Evolutionary conservation across 2,888 invertebrate genomes (phyloP).

Genomic region (Rhagium mordax): DNA sequence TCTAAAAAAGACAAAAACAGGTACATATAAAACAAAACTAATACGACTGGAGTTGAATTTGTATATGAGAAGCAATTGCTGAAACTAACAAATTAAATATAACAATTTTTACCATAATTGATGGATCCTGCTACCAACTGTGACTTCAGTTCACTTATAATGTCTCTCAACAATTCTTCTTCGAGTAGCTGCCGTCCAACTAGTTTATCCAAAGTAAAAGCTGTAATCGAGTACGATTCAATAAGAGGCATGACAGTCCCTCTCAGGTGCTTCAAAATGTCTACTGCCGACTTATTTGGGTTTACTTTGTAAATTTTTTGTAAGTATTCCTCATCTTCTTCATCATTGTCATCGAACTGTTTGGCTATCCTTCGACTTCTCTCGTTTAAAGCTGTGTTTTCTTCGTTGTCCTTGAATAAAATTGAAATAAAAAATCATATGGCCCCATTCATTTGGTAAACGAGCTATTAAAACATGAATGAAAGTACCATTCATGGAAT

Average conservation of each 20-base stretch:
- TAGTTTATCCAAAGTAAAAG: constrained; percentile 73
- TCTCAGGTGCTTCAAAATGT: constrained; percentile 67
- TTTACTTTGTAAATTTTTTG: constrained; percentile 60
- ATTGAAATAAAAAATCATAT: background rate
- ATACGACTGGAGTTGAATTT: too few species aligned
- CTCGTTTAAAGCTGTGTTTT: constrained; percentile 71
- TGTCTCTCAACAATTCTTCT: constrained; percentile 77
- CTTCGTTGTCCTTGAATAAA: constrained; percentile 51
- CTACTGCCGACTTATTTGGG: constrained; percentile 54
- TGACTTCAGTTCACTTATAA: constrained; percentile 78
- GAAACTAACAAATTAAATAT: background rate
- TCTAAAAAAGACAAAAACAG: constrained; percentile 74
- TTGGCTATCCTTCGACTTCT: constrained; percentile 74
- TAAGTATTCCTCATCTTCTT: constrained; percentile 61
- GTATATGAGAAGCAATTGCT: too few species aligned
- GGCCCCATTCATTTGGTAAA: too few species aligned
- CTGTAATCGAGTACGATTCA: constrained; percentile 82
- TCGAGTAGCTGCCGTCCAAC: constrained; percentile 76
- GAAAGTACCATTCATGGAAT: too few species aligned
- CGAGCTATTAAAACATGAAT: too few species aligned
- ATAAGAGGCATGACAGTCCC: constrained; percentile 80
- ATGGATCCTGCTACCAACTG: constrained; percentile 74
- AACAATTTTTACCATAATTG: constrained; percentile 48
- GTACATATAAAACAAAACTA: too few species aligned
- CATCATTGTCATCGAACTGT: constrained; percentile 67